Conservation (phyloP, 2,113 vertebrate species). For the Ginglymostoma cirratum region DNA sequence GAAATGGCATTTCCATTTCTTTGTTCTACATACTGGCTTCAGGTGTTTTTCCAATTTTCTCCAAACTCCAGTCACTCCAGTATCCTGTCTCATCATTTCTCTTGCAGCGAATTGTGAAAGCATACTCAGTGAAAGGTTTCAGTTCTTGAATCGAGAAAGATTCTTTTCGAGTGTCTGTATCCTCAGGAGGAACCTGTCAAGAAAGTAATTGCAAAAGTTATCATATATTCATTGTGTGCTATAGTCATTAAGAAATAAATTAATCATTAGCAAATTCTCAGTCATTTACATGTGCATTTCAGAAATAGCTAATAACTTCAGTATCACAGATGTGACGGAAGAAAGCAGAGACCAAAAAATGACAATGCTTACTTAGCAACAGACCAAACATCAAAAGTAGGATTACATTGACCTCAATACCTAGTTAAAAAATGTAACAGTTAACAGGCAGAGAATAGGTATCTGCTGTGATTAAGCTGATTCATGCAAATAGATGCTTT, state of each 20-base stretch:
- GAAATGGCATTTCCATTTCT: not conserved
- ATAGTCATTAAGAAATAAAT: not conserved
- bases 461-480: not conserved
- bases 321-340: not conserved
- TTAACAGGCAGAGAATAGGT: not conserved
- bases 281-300: not conserved
- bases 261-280: not conserved
- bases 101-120: constrained; percentile 68
- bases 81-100: constrained; percentile 46
- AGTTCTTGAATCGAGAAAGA: constrained; percentile 77
- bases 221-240: too few species aligned
- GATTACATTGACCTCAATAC: not conserved
- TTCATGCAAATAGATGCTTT: not conserved
- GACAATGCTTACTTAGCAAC: too few species aligned
- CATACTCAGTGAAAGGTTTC: constrained; percentile 65
- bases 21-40: constrained; percentile 68
- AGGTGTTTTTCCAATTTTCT: constrained; percentile 55
- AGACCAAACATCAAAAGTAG: not conserved
- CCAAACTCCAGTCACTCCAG: constrained; percentile 85
- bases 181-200: constrained; percentile 62
- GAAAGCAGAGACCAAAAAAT: not conserved
- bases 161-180: constrained; percentile 50
- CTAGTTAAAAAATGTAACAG: not conserved
- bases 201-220: not conserved
- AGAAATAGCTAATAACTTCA: not conserved